Evolutionary conservation across 2,797 vertebrate genomes (phyloP), one percentile per base, ranked within the genome.

Genomic region (Bryconaethiops microstoma): DNA sequence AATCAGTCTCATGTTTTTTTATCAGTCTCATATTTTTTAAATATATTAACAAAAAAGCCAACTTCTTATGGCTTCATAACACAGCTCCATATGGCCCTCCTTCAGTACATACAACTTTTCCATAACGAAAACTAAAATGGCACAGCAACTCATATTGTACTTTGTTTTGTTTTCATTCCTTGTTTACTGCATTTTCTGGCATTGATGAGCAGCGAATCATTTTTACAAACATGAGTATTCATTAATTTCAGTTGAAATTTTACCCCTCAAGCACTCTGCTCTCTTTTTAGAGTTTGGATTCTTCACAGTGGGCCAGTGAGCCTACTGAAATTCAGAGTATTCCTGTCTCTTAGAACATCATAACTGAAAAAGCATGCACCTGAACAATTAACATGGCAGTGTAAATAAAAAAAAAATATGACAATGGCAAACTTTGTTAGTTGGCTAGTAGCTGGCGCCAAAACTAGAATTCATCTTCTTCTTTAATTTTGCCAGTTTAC

Each of bases 1-100:
- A 94, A 95, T 94, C 92, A 82, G 89, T 86, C 94, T 85, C 70
- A 92, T 94, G 91, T 94, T 95, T 95, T 94, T 94, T 92, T 94
- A n/a, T 94, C 92, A 48, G 45, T 48, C 45, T 48, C 45, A 48
- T 48, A 9, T 8, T 94, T 95, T 92, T 94, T 95, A 57, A 77
- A 82, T 21, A 88, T 89, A 90, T 67, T 69, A 84, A 88, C 81
- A 52, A 62, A 63, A 82, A 52, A 74, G 64, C 21, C 35, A 57
- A 72, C 52, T 17, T 75, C 52, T 17, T 75, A 39, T 73, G 79
- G 55, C 71, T 68, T 64, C 55, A 71, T 79, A 35, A 54, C 17
- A 12, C 2, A 48, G 63, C 52, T 19, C 50, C 12, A 59, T 10
- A 40, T n/a, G 16, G 59, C 65, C 54, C 29, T 74, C 12, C 48